Percentiles rank a stretch among this genome's conserved stretches.
These are phyloP conservation scores for Acromyrmex charruanus DNA, from an alignment of 1,140 invertebrate species.

Conservation along the genomic window DNA sequence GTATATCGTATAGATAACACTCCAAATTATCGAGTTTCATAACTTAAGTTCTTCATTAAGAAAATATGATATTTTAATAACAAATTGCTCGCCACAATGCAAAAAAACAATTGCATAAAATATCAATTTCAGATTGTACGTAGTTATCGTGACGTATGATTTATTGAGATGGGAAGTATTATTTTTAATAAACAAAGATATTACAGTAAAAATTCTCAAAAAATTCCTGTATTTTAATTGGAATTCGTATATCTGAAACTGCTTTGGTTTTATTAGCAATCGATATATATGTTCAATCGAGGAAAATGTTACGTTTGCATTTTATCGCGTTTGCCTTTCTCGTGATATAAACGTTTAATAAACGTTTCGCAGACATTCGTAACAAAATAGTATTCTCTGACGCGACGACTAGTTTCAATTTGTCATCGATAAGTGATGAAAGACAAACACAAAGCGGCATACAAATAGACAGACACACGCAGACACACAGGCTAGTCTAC, in stretches of 20 bases:
- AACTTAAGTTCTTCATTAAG: neutral
- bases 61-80: neutral
- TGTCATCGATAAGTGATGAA: constrained; percentile 64
- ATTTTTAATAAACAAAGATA: neutral
- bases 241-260: neutral
- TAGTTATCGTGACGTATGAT: neutral
- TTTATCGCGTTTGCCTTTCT: neutral
- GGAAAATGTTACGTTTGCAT: neutral
- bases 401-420: constrained; percentile 46
- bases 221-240: constrained; percentile 18
- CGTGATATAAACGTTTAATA: neutral
- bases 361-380: neutral
- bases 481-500: constrained; percentile 80
- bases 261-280: neutral
- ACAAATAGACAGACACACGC: constrained; percentile 76
- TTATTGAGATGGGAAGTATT: neutral
- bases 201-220: neutral
- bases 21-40: constrained; percentile 44
- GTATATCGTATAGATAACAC: neutral
- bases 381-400: constrained; percentile 27
- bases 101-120: constrained; percentile 22
- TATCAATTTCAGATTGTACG: neutral
- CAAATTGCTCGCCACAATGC: neutral
- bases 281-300: neutral
- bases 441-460: constrained; percentile 69